phyloP scores from a whole-genome alignment of 1,140 invertebrate genomes.

The Ceratina calcarata region DNA sequence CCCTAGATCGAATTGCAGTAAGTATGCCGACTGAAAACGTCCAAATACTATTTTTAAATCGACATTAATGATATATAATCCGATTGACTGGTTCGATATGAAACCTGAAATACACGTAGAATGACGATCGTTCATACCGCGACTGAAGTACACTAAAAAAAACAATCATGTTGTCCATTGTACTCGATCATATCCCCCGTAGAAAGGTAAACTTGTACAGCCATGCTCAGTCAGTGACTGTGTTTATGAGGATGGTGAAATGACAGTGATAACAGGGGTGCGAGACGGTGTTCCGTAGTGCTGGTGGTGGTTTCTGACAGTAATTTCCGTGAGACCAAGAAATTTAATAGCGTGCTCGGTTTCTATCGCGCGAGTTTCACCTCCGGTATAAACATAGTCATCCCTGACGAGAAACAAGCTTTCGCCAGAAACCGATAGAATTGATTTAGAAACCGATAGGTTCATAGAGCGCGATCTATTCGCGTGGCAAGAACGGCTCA shows the following conservation, averaged over 20 bases:
- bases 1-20: background rate
- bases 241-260: constrained; percentile 64
- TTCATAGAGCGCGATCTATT: constrained; percentile 6
- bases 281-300: constrained; percentile 27
- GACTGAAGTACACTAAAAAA: background rate
- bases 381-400: constrained; percentile 61
- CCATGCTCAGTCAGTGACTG: constrained; percentile 49
- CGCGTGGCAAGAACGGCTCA: background rate
- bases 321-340: background rate
- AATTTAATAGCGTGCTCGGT: background rate
- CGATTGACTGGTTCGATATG: too few relatives aligned
- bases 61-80: too few relatives aligned
- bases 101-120: too few relatives aligned
- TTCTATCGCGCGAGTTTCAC: constrained; percentile 47
- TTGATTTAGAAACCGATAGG: background rate
- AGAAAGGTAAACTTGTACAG: constrained; percentile 23
- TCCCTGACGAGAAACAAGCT: constrained; percentile 19
- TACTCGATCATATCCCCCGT: constrained; percentile 8
- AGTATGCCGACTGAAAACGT: background rate
- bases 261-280: constrained; percentile 3
- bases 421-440: constrained; percentile 4
- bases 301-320: constrained; percentile 50
- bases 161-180: constrained; percentile 26
- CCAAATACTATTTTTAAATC: too few relatives aligned
- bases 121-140: constrained; percentile 19